phyloP scores from a whole-genome alignment of 2,113 vertebrate species.

The Sebastes schlegelii region DNA sequence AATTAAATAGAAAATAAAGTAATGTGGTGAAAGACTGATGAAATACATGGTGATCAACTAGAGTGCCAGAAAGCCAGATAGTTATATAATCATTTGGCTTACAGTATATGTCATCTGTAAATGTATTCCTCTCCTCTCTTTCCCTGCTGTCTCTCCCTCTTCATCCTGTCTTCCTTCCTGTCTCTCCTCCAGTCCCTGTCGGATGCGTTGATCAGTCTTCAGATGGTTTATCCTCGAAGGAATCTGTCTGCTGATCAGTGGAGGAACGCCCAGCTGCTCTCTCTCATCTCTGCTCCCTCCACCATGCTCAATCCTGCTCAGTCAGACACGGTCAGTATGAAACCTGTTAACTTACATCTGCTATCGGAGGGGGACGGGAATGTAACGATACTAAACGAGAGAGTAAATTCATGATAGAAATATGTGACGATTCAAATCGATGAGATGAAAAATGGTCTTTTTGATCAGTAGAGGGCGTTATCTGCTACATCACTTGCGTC shows the following conservation, averaged over 20 bases:
- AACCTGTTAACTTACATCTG: too few species aligned
- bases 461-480: too few species aligned
- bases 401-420: too few species aligned
- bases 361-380: too few species aligned
- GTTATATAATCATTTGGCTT: not conserved
- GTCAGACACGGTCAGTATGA: constrained; percentile 89
- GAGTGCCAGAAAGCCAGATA: not conserved
- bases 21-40: not conserved
- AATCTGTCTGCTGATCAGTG: constrained; percentile 99
- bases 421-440: too few species aligned
- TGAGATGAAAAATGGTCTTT: too few species aligned
- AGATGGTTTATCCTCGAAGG: constrained; percentile 98
- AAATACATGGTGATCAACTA: not conserved
- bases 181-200: constrained; percentile 89
- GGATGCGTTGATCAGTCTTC: constrained; percentile 95
- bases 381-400: too few species aligned
- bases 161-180: not conserved
- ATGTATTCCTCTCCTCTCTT: not conserved
- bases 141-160: not conserved
- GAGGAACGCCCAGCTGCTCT: constrained; percentile 97
- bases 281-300: constrained; percentile 96
- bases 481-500: too few species aligned
- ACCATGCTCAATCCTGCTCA: constrained; percentile 99
- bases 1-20: not conserved
- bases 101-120: not conserved